phyloP scores from a whole-genome alignment of 2,888 invertebrate species.

The Nudaria mundana region DNA sequence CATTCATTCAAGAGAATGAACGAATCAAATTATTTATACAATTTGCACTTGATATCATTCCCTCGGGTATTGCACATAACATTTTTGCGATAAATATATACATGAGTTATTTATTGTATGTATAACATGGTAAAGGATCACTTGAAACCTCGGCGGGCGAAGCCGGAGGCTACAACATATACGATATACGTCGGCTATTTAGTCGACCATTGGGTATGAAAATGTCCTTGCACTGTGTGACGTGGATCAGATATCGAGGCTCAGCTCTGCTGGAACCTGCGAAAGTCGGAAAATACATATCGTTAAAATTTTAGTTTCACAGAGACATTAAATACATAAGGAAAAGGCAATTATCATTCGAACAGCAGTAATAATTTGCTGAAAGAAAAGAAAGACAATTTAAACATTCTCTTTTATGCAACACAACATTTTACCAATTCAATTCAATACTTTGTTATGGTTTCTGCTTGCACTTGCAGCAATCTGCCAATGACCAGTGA shows the following conservation, averaged over 20 bases:
- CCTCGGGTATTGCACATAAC: slow-evolving; percentile 62
- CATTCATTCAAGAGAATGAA: slow-evolving; percentile 46
- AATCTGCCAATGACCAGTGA: too few relatives aligned
- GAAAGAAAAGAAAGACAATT: too few relatives aligned
- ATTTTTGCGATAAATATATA: slow-evolving; percentile 56
- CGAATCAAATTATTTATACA: slow-evolving; percentile 39
- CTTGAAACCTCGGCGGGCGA: slow-evolving; percentile 22
- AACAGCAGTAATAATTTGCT: too few relatives aligned
- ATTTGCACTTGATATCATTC: slow-evolving; percentile 49
- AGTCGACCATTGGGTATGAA: slow-evolving; percentile 13
- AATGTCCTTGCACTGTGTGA: slow-evolving; percentile 42
- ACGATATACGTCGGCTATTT: slow-evolving; percentile 14
- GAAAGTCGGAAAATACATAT: background rate
- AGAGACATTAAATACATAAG: too few relatives aligned
- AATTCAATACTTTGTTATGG: too few relatives aligned
- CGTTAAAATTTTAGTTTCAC: background rate
- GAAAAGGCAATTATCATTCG: too few relatives aligned
- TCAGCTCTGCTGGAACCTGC: slow-evolving; percentile 54
- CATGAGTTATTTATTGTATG: slow-evolving; percentile 47
- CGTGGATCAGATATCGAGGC: slow-evolving; percentile 55
- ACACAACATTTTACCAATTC: too few relatives aligned
- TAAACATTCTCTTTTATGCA: too few relatives aligned
- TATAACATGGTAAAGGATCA: slow-evolving; percentile 27
- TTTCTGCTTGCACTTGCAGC: too few relatives aligned
- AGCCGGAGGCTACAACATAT: slow-evolving; percentile 12